A percentile compares a stretch with the other conserved stretches of the same genome.
phyloP scores from a whole-genome alignment of 2,113 vertebrate genomes.

The Silurus asotus region DNA sequence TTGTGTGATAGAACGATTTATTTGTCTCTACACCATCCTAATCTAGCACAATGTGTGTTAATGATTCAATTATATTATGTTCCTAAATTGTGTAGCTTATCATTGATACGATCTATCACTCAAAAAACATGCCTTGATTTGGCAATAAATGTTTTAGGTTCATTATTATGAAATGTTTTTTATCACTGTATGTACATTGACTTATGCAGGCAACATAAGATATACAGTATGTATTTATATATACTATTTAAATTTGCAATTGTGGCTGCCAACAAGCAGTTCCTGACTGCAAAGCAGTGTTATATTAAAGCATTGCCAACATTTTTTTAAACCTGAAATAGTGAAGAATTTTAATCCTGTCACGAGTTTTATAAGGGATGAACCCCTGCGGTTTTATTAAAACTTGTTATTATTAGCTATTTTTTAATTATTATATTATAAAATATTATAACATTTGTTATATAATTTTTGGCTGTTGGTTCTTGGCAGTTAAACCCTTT shows the following conservation, averaged over 20 bases:
- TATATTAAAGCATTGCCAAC: background rate
- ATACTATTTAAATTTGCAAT: background rate
- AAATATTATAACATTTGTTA: no score
- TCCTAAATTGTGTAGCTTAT: background rate
- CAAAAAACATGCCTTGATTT: no score
- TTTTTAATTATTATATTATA: no score
- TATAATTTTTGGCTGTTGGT: background rate
- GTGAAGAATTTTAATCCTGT: background rate
- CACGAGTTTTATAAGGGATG: no score
- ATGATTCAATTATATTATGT: background rate
- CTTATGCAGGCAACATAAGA: background rate
- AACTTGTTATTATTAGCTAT: no score
- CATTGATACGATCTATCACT: no score
- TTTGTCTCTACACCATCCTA: background rate
- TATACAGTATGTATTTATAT: no score
- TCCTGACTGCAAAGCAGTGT: background rate
- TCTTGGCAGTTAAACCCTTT: no score
- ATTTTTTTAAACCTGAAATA: background rate
- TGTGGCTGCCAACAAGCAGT: background rate
- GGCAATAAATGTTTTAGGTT: no score
- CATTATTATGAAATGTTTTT: no score
- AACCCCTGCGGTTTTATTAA: no score
- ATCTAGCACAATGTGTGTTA: background rate
- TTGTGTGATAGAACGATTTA: background rate
- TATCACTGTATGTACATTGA: no score